Conservation (phyloP, 2,888 invertebrate species). For the Atrina japonica region DNA sequence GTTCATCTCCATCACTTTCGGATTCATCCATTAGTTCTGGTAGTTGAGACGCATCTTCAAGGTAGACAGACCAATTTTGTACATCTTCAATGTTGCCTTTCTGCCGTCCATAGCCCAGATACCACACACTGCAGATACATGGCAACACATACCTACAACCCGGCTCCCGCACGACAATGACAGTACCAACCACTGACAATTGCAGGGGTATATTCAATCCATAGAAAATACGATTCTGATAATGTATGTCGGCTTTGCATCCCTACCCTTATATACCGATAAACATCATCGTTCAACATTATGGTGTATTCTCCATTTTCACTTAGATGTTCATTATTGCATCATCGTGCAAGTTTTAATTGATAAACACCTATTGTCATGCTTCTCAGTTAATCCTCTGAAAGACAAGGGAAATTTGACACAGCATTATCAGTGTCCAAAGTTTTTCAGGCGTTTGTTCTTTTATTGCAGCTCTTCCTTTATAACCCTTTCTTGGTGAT, state of each 20-base stretch:
- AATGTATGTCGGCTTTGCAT: slow-evolving; percentile 22
- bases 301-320: slow-evolving; percentile 20
- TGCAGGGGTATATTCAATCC: slow-evolving; percentile 23
- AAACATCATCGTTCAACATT: neutral
- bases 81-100: too few species aligned
- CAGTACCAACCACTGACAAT: slow-evolving; percentile 26
- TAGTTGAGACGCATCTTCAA: too few species aligned
- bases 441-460: slow-evolving; percentile 1
- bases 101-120: slow-evolving; percentile 4
- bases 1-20: too few species aligned
- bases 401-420: slow-evolving; percentile 9
- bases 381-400: slow-evolving; percentile 20
- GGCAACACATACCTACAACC: slow-evolving; percentile 25
- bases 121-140: slow-evolving; percentile 25
- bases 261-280: neutral
- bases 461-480: slow-evolving; percentile 16
- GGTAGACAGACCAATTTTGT: too few species aligned
- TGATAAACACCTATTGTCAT: slow-evolving; percentile 26
- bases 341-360: slow-evolving; percentile 25
- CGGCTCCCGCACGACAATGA: slow-evolving; percentile 26
- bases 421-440: neutral
- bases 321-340: slow-evolving; percentile 14
- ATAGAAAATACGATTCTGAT: neutral
- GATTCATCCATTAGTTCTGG: too few species aligned
- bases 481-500: slow-evolving; percentile 21